Evolutionary conservation across 2,113 vertebrate species (phyloP).

Genomic region (Bubalus kerabau): DNA sequence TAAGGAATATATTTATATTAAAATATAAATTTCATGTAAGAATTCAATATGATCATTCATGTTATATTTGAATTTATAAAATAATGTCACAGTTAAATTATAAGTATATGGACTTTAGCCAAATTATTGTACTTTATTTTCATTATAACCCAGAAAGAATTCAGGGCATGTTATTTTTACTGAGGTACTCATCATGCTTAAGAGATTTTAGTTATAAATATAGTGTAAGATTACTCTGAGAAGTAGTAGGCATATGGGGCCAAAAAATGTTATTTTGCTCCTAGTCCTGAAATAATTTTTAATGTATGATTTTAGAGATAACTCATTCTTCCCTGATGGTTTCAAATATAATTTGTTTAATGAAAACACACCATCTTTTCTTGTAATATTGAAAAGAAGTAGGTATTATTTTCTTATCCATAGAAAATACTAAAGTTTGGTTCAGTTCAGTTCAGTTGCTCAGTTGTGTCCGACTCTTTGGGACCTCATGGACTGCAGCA

Average conservation of each 20-base stretch:
- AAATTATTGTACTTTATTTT: background rate
- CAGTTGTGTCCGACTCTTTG: background rate
- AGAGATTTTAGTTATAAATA: background rate
- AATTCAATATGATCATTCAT: background rate
- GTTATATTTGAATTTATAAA: background rate
- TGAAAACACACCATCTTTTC: background rate
- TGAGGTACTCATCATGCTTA: background rate
- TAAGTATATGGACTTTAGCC: background rate
- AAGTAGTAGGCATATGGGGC: background rate
- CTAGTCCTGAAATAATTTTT: background rate
- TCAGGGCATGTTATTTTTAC: background rate
- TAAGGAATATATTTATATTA: background rate
- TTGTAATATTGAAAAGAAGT: background rate
- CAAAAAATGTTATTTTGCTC: background rate
- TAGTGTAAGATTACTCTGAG: background rate
- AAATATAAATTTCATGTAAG: background rate
- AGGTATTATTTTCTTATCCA: background rate
- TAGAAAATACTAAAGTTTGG: background rate
- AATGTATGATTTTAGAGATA: conserved; percentile 15
- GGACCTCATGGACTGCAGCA: background rate
- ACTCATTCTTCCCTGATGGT: background rate
- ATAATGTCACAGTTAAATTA: background rate
- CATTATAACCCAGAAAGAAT: background rate
- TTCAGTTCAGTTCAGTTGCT: background rate
- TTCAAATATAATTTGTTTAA: background rate